Percentiles rank a stretch among this genome's conserved stretches.
phyloP scores from a whole-genome alignment of 2,113 vertebrate genomes.

The Geococcyx californianus region DNA sequence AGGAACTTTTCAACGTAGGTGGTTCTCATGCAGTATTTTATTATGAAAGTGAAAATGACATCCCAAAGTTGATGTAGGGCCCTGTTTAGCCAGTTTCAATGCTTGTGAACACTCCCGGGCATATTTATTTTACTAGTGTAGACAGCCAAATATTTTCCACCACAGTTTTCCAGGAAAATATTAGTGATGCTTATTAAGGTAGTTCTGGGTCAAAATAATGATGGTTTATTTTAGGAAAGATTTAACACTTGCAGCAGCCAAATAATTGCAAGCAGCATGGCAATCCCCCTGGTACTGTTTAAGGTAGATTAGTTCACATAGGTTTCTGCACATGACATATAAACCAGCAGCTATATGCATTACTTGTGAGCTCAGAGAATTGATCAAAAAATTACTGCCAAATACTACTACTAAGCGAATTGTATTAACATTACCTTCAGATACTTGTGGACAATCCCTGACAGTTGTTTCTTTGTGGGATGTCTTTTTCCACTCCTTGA shows the following conservation, averaged over 20 bases:
- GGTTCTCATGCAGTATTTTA: background rate
- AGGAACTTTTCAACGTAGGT: background rate
- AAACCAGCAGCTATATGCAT: background rate
- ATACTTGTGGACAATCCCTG: background rate
- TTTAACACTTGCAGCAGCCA: background rate
- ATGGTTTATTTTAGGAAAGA: background rate
- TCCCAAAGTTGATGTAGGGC: background rate
- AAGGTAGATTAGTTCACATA: background rate
- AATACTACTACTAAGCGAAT: background rate
- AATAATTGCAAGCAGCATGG: background rate
- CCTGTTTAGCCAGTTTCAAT: background rate
- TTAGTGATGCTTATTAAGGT: background rate
- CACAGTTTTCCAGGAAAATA: background rate
- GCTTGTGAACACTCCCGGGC: background rate
- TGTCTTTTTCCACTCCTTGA: background rate
- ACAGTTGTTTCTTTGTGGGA: background rate
- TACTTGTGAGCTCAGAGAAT: background rate
- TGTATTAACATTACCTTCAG: background rate
- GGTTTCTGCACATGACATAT: accelerated
- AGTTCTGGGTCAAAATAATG: background rate
- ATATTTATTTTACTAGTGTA: background rate
- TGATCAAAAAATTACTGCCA: background rate
- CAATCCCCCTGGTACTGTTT: background rate
- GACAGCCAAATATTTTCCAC: background rate
- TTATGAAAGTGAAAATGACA: accelerated